These are phyloP conservation scores for Geotrupes spiniger DNA, from an alignment of 2,888 invertebrate species.

Conservation along the genomic window DNA sequence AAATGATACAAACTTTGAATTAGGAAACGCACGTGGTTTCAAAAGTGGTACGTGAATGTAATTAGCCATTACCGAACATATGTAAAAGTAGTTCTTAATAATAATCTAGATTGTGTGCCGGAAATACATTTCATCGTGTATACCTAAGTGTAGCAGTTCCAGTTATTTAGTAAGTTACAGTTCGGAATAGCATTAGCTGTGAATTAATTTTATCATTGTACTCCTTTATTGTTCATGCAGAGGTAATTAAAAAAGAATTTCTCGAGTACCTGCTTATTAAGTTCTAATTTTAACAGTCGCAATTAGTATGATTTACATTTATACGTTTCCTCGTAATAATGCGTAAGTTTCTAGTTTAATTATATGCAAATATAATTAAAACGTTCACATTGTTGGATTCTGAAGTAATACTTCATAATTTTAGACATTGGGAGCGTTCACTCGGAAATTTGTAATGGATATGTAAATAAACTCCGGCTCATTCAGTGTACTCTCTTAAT, in stretches of 20 bases:
- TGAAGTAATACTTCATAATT: conserved; percentile 18
- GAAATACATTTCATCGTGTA: conserved; percentile 16
- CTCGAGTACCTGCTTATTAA: conserved; percentile 28
- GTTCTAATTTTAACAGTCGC: conserved; percentile 32
- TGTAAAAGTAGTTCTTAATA: conserved; percentile 2
- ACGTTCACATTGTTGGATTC: conserved; percentile 25
- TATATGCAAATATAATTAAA: conserved; percentile 37
- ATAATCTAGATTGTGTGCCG: conserved; percentile 5
- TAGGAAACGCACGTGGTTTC: too few relatives aligned
- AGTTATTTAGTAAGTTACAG: conserved; percentile 10
- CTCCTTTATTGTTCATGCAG: conserved; percentile 25
- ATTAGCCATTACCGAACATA: conserved; percentile 4
- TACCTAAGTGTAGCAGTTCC: conserved; percentile 4
- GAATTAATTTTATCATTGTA: conserved; percentile 35
- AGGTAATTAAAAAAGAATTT: conserved; percentile 22
- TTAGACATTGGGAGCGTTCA: conserved; percentile 17
- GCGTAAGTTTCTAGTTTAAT: conserved; percentile 30
- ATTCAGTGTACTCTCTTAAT: background rate
- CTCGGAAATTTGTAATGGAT: conserved; percentile 18
- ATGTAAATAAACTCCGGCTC: conserved; percentile 14
- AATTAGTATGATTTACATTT: conserved; percentile 37
- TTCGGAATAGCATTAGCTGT: conserved; percentile 21
- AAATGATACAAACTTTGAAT: too few relatives aligned
- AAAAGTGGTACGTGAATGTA: background rate
- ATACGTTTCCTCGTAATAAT: conserved; percentile 31